These are phyloP conservation scores for Okamejei kenojei DNA, from an alignment of 2,797 vertebrate species.

Conservation along the genomic window DNA sequence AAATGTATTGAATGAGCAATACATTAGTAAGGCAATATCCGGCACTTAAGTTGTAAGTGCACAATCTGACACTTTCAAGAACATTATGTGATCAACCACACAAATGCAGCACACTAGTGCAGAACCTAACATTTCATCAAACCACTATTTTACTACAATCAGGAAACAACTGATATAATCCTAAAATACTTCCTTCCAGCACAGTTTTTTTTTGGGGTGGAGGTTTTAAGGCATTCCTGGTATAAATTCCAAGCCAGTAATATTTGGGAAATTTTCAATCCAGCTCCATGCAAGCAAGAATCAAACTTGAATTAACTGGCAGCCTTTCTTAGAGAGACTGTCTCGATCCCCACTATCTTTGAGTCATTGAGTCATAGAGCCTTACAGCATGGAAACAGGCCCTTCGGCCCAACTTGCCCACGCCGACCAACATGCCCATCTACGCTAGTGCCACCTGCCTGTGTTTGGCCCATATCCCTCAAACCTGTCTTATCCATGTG, in stretches of 20 bases:
- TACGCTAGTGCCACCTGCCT: too few relatives aligned
- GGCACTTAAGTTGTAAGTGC: slow-evolving; percentile 17
- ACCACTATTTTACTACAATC: not conserved
- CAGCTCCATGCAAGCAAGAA: not conserved
- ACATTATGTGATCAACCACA: not conserved
- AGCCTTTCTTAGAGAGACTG: not conserved
- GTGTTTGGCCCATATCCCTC: too few relatives aligned
- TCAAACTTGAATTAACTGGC: not conserved
- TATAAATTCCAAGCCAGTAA: not conserved
- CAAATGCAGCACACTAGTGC: not conserved
- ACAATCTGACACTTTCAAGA: slow-evolving; percentile 20
- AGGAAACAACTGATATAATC: not conserved
- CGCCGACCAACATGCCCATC: too few relatives aligned
- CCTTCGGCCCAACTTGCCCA: too few relatives aligned
- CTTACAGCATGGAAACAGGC: too few relatives aligned
- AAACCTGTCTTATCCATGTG: too few relatives aligned
- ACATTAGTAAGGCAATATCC: not conserved
- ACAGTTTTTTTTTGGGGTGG: not conserved
- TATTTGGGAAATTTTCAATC: not conserved
- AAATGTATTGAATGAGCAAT: not conserved
- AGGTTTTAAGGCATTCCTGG: too few relatives aligned
- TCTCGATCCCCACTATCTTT: too few relatives aligned
- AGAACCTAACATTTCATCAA: not conserved
- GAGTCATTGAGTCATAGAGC: too few relatives aligned
- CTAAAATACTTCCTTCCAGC: not conserved